Evolutionary conservation across 1,140 invertebrate genomes (phyloP).

Genomic region (Platorchestia sp.): DNA sequence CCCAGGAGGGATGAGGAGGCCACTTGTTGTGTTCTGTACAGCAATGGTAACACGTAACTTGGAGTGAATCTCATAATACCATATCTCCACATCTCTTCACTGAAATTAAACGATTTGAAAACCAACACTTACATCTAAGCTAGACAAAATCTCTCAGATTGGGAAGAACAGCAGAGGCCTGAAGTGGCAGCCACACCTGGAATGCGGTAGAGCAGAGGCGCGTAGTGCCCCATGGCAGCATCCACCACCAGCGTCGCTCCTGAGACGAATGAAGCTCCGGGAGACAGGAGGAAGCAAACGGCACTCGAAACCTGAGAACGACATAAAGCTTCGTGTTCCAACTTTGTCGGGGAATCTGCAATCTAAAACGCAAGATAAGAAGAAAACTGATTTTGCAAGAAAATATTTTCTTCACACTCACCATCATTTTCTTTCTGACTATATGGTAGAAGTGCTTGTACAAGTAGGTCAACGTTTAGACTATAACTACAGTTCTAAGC

Average conservation of each 20-base stretch:
- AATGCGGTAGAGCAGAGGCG: constrained; percentile 60
- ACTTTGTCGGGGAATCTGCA: too few species aligned
- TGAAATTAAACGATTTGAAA: neutral
- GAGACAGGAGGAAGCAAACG: constrained; percentile 74
- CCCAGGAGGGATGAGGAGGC: neutral
- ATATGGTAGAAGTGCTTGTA: too few species aligned
- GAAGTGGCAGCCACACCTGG: constrained; percentile 47
- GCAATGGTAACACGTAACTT: neutral
- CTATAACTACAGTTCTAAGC: too few species aligned
- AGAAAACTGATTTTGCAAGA: too few species aligned
- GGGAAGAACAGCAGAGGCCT: neutral
- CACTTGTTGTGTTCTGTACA: constrained; percentile 20
- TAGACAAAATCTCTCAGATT: neutral
- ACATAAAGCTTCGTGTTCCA: neutral
- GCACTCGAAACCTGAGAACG: constrained; percentile 71
- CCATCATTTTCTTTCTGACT: too few species aligned
- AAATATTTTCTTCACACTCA: too few species aligned
- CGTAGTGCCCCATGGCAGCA: constrained; percentile 69
- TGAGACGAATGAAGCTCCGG: constrained; percentile 73
- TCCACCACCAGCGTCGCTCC: constrained; percentile 73
- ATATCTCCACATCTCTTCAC: neutral
- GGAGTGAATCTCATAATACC: neutral
- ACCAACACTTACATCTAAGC: neutral
- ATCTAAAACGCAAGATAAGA: too few species aligned
- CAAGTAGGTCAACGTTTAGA: too few species aligned